Base-by-base conservation (phyloP, 2,113 vertebrate genomes). In the Gopherus evgoodei region DNA sequence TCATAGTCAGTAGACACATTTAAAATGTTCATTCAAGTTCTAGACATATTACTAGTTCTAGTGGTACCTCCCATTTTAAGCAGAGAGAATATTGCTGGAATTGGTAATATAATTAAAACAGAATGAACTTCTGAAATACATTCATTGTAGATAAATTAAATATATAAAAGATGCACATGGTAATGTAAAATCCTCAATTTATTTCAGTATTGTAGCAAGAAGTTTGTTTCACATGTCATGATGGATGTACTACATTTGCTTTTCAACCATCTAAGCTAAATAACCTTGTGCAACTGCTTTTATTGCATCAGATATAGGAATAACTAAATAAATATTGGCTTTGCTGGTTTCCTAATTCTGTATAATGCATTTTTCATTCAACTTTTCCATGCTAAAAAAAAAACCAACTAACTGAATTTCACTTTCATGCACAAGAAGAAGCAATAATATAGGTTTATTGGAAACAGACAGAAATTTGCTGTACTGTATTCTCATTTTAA, bases 381-480 rank as follows among this genome's bases (percentile, higher is more conserved):
- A 88, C 89, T 72, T 78, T 88, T 65, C 86, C 81, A 83, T 4
- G 6, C 31, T 75, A 57, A 81, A 72, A 93, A 87, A 87, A 88
- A 54, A 79, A 21, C 4, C 4, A 52, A 10, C 35, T 7, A 42
- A 24, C 4, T 29, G 2, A 84, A 88, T 90, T 96, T 95, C 76
- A 86, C 52, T 21, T 80, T 96, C 83, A 76, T 38, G 56, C 17
- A 53, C 86, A 94, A 91, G 38, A 97, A 57, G 93, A 92, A 22
- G 4, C 87, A 93, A 96, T 49, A 95, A 82, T 14, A 69, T 86
- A 94, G 91, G 82, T 92, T 90, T 69, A 86, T 59, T 84, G 90
- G 78, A 93, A 96, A 62, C 19, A 72, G 94, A 88, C 50, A 93
- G n/a, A 91, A 87, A 49, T 11, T 88, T 57, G 82, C 44, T 91